phyloP scores from a whole-genome alignment of 2,888 invertebrate species.

The Busseola fusca region DNA sequence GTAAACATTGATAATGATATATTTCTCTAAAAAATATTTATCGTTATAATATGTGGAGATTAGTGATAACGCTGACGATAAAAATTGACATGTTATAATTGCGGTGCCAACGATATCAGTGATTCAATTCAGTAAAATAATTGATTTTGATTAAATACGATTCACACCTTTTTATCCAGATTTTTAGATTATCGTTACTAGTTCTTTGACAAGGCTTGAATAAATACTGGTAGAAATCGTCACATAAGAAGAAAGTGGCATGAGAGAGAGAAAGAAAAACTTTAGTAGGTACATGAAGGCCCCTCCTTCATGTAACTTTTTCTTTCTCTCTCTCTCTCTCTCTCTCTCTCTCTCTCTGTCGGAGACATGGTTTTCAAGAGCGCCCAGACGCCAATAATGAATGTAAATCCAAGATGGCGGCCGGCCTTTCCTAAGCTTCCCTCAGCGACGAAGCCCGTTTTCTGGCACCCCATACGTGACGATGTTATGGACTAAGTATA shows the following conservation, averaged over 20 bases:
- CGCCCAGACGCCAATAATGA: not conserved
- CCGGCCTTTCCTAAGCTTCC: not conserved
- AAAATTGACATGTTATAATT: constrained; percentile 10
- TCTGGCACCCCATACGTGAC: not conserved
- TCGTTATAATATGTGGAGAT: constrained; percentile 36
- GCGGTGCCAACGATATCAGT: constrained; percentile 23
- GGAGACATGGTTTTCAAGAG: not conserved
- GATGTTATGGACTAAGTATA: not conserved
- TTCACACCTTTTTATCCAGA: constrained; percentile 17
- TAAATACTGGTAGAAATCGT: not conserved
- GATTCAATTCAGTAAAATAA: constrained; percentile 27
- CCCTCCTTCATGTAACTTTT: too few relatives aligned
- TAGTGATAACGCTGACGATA: constrained; percentile 29
- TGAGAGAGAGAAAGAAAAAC: too few relatives aligned
- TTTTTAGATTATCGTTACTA: constrained; percentile 3
- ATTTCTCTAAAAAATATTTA: constrained; percentile 39
- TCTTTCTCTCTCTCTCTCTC: too few relatives aligned
- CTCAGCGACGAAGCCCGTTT: not conserved
- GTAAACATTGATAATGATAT: constrained; percentile 48
- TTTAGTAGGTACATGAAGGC: too few relatives aligned
- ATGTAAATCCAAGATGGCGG: not conserved
- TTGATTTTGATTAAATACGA: constrained; percentile 31
- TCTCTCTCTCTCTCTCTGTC: too few relatives aligned
- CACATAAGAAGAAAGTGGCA: not conserved
- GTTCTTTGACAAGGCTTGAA: not conserved